phyloP scores from a whole-genome alignment of 2,888 invertebrate species.

The Polylopha cassiicola region DNA sequence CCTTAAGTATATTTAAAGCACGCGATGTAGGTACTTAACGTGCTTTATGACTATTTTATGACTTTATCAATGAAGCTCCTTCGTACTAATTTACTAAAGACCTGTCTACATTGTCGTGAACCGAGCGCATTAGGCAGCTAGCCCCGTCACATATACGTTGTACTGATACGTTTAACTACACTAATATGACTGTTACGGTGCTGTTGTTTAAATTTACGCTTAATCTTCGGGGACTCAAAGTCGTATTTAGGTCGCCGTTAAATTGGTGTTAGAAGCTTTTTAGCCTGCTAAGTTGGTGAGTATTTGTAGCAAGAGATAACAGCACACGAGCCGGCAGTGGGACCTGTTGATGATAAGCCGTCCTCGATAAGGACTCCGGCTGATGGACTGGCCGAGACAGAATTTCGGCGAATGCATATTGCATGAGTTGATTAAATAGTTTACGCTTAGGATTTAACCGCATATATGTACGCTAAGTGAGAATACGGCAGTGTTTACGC shows the following conservation, averaged over 20 bases:
- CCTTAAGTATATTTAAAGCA: neutral
- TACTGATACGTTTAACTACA: slow-evolving; percentile 67
- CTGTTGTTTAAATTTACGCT: slow-evolving; percentile 17
- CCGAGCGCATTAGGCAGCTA: slow-evolving; percentile 68
- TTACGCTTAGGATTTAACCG: slow-evolving; percentile 61
- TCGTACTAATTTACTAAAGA: slow-evolving; percentile 41
- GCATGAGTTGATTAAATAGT: slow-evolving; percentile 77
- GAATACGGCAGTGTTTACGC: slow-evolving; percentile 38
- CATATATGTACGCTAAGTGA: slow-evolving; percentile 36
- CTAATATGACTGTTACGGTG: slow-evolving; percentile 38
- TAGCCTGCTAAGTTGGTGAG: slow-evolving; percentile 38
- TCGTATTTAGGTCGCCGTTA: slow-evolving; percentile 26
- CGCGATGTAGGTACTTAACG: neutral
- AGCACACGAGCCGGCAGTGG: slow-evolving; percentile 66
- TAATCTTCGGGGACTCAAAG: slow-evolving; percentile 22
- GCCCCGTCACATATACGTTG: slow-evolving; percentile 68
- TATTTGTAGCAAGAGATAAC: slow-evolving; percentile 76
- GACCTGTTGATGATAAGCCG: slow-evolving; percentile 76
- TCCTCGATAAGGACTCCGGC: slow-evolving; percentile 67
- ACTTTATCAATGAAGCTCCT: slow-evolving; percentile 11
- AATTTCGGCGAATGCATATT: slow-evolving; percentile 75
- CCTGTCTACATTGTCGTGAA: slow-evolving; percentile 70
- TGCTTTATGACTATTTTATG: slow-evolving; percentile 10
- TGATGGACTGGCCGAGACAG: slow-evolving; percentile 69
- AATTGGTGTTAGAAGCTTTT: slow-evolving; percentile 36